Base-by-base conservation (phyloP, 2,113 vertebrate species). In the Desmodus rotundus region DNA sequence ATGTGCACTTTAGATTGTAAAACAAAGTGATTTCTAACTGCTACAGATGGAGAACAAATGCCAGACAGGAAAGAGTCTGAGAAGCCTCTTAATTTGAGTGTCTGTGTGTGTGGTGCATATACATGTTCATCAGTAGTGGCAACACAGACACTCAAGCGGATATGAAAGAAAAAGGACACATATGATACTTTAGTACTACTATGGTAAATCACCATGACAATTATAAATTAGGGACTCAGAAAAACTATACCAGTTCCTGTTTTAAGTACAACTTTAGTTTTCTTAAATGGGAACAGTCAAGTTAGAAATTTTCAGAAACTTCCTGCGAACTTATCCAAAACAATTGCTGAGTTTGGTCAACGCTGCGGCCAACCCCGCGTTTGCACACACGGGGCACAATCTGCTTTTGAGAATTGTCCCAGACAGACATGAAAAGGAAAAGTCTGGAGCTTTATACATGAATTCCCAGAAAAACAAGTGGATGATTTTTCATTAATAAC, bases 201-300 rank as follows among this genome's bases (percentile, higher is more conserved):
- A 36, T 36, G 47, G 78, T 16, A 91, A 96, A 84, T 20, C 85
- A 81, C 0, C 31, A 94, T 10, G 84, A 16, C 12, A 24, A 89
- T 50, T 47, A 93, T 14, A 86, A 87, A 61, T 65, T 0, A 95
- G 91, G 52, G 14, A 93, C 63, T 24, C n/a, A 10, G 15, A 77
- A 20, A 68, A 83, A 28, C 31, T 81, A 1, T 15, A 92, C 73
- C 72, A 54, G 72, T 82, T 58, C 54, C 47, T 95, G 77, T 81
- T 92, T 94, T 74, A 87, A 65, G 20, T 96, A 89, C 0, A 11
- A 45, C 15, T 65, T 96, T 52, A 93, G 2, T 17, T 93, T 91
- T 97, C 56, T 63, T 91, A 97, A 96, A 78, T 38, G 72, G 1
- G 87, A 50, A 80, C 33, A 73, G 1, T 83, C 47, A 97, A 91